These are phyloP conservation scores for Sminthurinus aureus DNA, from an alignment of 2,888 invertebrate genomes.

Conservation along the genomic window DNA sequence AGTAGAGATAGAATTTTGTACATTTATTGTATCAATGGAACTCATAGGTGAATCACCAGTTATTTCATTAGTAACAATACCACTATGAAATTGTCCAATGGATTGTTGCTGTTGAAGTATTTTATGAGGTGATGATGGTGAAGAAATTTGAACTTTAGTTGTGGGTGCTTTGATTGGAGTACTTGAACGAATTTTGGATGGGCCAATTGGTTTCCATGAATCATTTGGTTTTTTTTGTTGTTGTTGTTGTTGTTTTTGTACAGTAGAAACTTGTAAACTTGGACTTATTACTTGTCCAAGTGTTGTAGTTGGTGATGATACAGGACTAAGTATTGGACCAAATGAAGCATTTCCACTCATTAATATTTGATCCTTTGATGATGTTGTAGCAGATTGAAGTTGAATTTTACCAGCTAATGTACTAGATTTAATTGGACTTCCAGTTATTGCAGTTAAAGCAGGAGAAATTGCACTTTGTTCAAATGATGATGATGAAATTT, in stretches of 20 bases:
- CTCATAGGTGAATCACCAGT: not conserved
- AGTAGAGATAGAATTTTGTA: constrained; percentile 6
- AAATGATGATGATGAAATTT: not conserved
- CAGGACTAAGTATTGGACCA: not conserved
- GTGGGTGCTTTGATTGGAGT: constrained; percentile 3
- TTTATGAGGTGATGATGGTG: not conserved
- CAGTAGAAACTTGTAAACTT: not conserved
- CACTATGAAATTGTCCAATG: not conserved
- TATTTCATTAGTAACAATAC: not conserved
- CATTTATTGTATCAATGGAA: constrained; percentile 2
- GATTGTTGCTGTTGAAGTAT: not conserved
- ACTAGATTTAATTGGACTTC: not conserved
- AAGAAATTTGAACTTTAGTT: not conserved
- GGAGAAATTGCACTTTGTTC: not conserved
- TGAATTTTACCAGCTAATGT: not conserved
- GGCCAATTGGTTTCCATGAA: not conserved
- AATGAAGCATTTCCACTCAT: constrained; percentile 8
- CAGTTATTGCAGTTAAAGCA: not conserved
- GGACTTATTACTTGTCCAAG: not conserved
- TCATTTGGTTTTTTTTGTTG: not conserved
- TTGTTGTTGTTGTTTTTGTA: not conserved
- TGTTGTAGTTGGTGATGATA: not conserved
- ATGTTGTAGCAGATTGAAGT: not conserved
- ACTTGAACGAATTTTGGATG: not conserved
- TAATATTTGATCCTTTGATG: not conserved